A percentile compares a stretch with the other conserved stretches of the same genome.
These are phyloP conservation scores for Heliconius ismenius DNA, from an alignment of 2,888 invertebrate species.

Conservation along the genomic window DNA sequence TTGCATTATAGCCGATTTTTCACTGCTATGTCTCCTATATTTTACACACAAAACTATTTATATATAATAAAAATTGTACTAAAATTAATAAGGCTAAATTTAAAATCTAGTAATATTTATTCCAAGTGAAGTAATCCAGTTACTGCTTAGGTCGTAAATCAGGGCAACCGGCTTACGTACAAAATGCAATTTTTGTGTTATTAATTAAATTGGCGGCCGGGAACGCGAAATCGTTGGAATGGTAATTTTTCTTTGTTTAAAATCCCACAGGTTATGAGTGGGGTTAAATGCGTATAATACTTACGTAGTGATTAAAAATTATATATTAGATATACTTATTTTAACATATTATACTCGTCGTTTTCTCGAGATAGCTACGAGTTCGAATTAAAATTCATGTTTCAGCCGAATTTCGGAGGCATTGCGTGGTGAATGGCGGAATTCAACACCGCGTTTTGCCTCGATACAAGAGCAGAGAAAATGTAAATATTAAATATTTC, in stretches of 20 bases:
- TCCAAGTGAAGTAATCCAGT: background rate
- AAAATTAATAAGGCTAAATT: background rate
- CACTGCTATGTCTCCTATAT: background rate
- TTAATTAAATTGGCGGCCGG: constrained; percentile 18
- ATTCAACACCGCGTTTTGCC: too few relatives aligned
- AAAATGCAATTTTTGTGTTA: constrained; percentile 27
- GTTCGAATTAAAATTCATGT: too few relatives aligned
- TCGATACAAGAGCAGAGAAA: too few relatives aligned
- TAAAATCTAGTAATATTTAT: background rate
- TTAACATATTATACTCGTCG: too few relatives aligned
- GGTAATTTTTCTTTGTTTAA: constrained; percentile 26
- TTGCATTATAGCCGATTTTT: too few relatives aligned
- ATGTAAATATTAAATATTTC: too few relatives aligned
- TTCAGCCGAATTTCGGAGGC: too few relatives aligned
- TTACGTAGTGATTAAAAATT: constrained; percentile 13
- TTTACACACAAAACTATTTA: background rate
- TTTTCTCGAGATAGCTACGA: too few relatives aligned
- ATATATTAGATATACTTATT: background rate
- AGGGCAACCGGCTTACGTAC: constrained; percentile 13
- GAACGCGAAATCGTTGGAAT: constrained; percentile 14
- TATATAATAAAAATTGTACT: background rate
- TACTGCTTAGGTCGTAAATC: background rate
- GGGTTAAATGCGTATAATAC: constrained; percentile 19
- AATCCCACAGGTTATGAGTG: background rate
- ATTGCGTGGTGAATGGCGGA: too few relatives aligned